Conservation (phyloP, 2,113 vertebrate genomes). For the Sinocyclocheilus maitianheensis region DNA sequence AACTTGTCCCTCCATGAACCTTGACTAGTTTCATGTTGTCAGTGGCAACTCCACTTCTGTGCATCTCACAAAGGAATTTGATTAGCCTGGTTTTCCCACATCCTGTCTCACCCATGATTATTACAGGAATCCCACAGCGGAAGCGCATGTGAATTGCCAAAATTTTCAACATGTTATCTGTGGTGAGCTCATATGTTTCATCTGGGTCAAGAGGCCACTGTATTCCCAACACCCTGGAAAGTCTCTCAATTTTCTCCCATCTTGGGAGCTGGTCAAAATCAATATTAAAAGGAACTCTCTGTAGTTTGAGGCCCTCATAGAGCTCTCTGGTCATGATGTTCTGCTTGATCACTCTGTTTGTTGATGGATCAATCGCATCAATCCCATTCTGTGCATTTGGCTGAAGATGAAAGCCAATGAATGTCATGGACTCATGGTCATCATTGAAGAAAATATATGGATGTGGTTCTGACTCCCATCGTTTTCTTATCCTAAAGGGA, state of each 20-base stretch:
- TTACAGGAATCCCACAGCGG: constrained; percentile 91
- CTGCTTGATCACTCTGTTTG: constrained; percentile 75
- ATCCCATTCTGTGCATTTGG: constrained; percentile 63
- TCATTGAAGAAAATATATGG: constrained; percentile 94
- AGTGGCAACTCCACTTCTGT: constrained; percentile 63
- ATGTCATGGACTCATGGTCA: constrained; percentile 90
- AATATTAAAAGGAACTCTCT: constrained; percentile 88
- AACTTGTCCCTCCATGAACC: constrained; percentile 92
- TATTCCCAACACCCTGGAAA: constrained; percentile 87
- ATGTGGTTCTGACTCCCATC: constrained; percentile 94
- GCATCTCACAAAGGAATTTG: constrained; percentile 86
- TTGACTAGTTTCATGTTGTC: constrained; percentile 92
- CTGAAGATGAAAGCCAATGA: constrained; percentile 90
- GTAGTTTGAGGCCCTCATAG: constrained; percentile 76
- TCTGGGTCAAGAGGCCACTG: constrained; percentile 84
- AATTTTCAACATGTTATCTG: constrained; percentile 92
- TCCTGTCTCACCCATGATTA: constrained; percentile 98
- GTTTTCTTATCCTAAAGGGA: constrained; percentile 88
- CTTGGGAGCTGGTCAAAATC: constrained; percentile 85
- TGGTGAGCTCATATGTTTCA: constrained; percentile 91
- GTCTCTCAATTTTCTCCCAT: constrained; percentile 80
- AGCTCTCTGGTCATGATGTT: constrained; percentile 79
- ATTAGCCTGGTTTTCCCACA: constrained; percentile 95
- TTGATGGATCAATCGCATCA: constrained; percentile 82
- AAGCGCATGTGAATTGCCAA: constrained; percentile 95